Conservation (phyloP, 2,888 invertebrate genomes). For the Barypeithes pellucidus region DNA sequence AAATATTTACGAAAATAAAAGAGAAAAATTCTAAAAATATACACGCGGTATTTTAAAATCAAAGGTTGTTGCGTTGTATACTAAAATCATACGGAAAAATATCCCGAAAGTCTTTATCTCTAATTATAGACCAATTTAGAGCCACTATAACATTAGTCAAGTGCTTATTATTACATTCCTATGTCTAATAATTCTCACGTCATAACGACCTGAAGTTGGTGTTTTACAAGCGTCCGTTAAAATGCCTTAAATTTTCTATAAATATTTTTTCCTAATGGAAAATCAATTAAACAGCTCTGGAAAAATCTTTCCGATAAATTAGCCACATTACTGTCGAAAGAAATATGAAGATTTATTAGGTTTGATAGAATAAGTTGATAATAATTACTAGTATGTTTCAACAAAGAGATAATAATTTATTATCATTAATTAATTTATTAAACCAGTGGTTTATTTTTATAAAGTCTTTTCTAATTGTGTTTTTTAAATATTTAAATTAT, state of each 20-base stretch:
- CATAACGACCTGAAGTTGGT: background rate
- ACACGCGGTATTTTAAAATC: slow-evolving; percentile 1
- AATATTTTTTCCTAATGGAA: background rate
- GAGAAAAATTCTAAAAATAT: slow-evolving; percentile 11
- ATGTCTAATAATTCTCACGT: background rate
- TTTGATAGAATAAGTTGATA: slow-evolving; percentile 4
- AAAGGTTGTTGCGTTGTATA: slow-evolving; percentile 2
- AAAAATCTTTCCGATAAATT: too few species aligned
- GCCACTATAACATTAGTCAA: background rate
- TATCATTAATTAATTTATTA: too few species aligned
- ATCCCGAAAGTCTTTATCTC: background rate
- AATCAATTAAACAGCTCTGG: too few species aligned
- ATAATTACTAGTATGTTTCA: background rate
- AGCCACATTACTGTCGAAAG: background rate
- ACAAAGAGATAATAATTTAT: too few species aligned
- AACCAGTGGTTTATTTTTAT: too few species aligned
- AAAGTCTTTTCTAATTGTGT: too few species aligned
- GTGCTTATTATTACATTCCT: background rate
- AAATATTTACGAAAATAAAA: slow-evolving; percentile 1
- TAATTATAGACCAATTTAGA: slow-evolving; percentile 14
- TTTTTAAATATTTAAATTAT: too few species aligned
- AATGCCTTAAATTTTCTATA: background rate
- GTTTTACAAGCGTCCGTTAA: background rate
- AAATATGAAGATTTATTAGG: slow-evolving; percentile 3
- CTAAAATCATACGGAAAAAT: slow-evolving; percentile 8